These are phyloP conservation scores for Hippopotamus amphibius DNA, from an alignment of 2,113 vertebrate genomes.

Conservation along the genomic window DNA sequence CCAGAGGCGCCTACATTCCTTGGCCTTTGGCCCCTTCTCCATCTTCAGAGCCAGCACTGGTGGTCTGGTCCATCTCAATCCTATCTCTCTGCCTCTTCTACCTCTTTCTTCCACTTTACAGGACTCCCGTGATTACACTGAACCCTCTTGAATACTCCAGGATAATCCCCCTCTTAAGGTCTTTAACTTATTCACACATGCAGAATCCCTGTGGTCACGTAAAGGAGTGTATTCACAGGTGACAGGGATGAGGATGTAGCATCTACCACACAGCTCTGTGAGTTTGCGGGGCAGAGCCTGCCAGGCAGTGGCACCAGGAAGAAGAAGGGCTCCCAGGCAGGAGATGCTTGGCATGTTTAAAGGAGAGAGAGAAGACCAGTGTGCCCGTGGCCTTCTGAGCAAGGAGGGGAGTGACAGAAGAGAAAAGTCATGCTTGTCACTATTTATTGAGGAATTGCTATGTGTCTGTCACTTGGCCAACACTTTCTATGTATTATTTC, in stretches of 20 bases:
- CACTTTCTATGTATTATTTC: neutral
- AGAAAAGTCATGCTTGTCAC: neutral
- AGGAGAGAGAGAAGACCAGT: neutral
- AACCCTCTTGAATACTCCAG: neutral
- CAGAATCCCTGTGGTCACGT: neutral
- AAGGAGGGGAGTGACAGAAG: neutral
- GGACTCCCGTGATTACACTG: neutral
- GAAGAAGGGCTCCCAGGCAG: neutral
- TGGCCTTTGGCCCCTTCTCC: neutral
- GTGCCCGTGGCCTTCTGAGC: neutral
- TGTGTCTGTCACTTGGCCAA: neutral
- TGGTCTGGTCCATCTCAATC: neutral
- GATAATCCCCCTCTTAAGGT: neutral
- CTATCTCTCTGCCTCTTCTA: neutral
- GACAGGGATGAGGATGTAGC: neutral
- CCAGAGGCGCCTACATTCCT: too few species aligned
- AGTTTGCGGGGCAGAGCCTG: neutral
- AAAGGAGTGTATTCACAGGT: neutral
- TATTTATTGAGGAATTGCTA: neutral
- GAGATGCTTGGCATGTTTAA: neutral
- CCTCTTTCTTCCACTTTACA: neutral
- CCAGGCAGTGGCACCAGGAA: neutral
- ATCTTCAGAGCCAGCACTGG: neutral
- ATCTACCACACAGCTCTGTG: neutral
- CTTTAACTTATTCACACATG: neutral